These are phyloP conservation scores for Heliocidaris tuberculata DNA, from an alignment of 35 echinoderm and acorn worm species.

Conservation along the genomic window DNA sequence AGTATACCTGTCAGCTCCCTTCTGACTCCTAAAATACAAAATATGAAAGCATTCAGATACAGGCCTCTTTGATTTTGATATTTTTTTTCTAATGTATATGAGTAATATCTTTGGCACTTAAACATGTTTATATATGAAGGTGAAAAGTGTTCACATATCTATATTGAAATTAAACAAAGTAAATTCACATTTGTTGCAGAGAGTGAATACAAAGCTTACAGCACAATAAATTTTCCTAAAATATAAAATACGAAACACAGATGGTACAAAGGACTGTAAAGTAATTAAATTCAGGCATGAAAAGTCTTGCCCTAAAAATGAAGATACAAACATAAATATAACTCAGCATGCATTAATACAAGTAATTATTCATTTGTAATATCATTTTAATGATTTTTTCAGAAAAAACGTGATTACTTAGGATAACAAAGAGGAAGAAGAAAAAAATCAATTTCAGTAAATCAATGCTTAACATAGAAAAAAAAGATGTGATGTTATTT, in stretches of 20 bases:
- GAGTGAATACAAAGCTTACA: not conserved
- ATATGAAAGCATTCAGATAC: too few relatives aligned
- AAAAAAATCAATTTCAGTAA: not conserved
- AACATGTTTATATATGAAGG: not conserved
- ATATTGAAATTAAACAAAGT: not conserved
- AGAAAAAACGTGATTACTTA: too few relatives aligned
- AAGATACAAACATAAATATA: not conserved
- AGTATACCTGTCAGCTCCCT: too few relatives aligned
- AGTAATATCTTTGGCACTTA: not conserved
- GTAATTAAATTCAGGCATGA: not conserved
- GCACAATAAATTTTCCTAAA: not conserved
- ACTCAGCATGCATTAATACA: not conserved
- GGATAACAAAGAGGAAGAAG: too few relatives aligned
- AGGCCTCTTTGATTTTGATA: not conserved
- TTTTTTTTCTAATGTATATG: not conserved
- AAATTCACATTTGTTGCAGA: too few relatives aligned
- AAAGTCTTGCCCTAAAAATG: not conserved
- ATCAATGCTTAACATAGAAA: not conserved
- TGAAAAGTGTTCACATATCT: not conserved
- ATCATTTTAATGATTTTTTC: not conserved
- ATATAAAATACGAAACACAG: not conserved
- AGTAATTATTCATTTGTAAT: not conserved
- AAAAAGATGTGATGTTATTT: not conserved
- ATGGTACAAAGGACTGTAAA: too few relatives aligned
- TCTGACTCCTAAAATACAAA: too few relatives aligned